phyloP scores from a whole-genome alignment of 2,113 vertebrate species.

The Suricata suricatta region DNA sequence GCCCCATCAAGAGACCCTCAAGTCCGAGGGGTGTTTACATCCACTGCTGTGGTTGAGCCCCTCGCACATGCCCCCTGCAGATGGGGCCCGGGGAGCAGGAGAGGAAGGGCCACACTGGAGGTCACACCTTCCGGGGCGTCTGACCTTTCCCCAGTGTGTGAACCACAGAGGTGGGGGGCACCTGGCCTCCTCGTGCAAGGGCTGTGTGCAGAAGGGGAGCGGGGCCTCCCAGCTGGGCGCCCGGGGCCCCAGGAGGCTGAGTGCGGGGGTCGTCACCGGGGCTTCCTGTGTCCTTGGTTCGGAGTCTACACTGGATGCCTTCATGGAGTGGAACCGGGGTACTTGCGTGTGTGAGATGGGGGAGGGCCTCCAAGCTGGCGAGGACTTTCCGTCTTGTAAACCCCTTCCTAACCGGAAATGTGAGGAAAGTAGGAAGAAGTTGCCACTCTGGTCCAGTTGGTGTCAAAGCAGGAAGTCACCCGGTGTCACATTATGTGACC shows the following conservation, averaged over 20 bases:
- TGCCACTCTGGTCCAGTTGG: neutral
- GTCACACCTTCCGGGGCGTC: neutral
- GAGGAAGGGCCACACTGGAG: neutral
- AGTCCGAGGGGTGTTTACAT: neutral
- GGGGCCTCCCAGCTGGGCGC: rapidly evolving
- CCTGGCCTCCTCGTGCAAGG: neutral
- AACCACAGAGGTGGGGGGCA: rapidly evolving
- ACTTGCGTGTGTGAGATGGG: neutral
- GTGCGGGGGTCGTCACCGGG: rapidly evolving
- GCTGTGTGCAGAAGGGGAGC: too few relatives aligned
- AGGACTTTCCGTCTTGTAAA: neutral
- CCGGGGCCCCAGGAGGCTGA: neutral
- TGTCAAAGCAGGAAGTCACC: neutral
- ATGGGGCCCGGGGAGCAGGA: rapidly evolving
- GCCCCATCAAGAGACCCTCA: too few relatives aligned
- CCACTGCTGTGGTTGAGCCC: too few relatives aligned
- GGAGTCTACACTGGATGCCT: neutral
- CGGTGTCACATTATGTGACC: neutral
- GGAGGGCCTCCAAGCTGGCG: neutral
- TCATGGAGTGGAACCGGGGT: neutral
- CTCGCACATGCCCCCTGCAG: rapidly evolving
- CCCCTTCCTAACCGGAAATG: neutral
- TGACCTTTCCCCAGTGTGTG: neutral
- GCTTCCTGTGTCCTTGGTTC: neutral
- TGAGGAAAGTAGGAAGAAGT: neutral